Evolutionary conservation across 1,140 invertebrate species (phyloP).

Genomic region (Drosophila parvula): DNA sequence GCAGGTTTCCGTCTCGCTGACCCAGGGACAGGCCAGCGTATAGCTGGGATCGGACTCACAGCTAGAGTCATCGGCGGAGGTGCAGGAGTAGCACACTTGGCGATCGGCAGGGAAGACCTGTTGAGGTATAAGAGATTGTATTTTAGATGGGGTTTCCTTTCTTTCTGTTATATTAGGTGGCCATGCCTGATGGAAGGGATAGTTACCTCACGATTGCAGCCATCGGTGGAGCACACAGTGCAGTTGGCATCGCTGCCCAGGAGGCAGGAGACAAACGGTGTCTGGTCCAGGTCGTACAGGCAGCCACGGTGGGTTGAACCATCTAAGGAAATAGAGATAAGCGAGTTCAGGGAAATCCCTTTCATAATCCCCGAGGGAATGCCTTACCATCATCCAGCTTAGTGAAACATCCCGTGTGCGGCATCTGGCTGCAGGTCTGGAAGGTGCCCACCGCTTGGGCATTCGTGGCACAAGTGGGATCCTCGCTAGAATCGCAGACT

Average conservation of each 20-base stretch:
- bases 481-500: slow-evolving; percentile 66
- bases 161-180: too few relatives aligned
- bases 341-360: background rate
- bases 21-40: slow-evolving; percentile 44
- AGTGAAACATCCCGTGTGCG: slow-evolving; percentile 67
- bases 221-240: slow-evolving; percentile 51
- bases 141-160: too few relatives aligned
- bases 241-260: slow-evolving; percentile 66
- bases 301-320: slow-evolving; percentile 75
- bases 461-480: slow-evolving; percentile 60
- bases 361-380: too few relatives aligned
- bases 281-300: slow-evolving; percentile 55
- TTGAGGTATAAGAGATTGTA: accelerated
- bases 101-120: slow-evolving; percentile 75
- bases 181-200: too few relatives aligned
- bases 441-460: slow-evolving; percentile 54
- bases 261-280: slow-evolving; percentile 65
- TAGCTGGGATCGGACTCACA: slow-evolving; percentile 65
- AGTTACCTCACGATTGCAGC: slow-evolving; percentile 72
- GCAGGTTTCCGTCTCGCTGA: slow-evolving; percentile 64
- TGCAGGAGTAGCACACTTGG: slow-evolving; percentile 69
- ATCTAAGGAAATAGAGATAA: slow-evolving; percentile 30
- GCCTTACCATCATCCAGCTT: slow-evolving; percentile 41
- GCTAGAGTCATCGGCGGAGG: slow-evolving; percentile 61
- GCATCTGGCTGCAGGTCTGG: slow-evolving; percentile 55